Conservation (phyloP, 2,888 invertebrate species). For the Acanthococcus lagerstroemiae region DNA sequence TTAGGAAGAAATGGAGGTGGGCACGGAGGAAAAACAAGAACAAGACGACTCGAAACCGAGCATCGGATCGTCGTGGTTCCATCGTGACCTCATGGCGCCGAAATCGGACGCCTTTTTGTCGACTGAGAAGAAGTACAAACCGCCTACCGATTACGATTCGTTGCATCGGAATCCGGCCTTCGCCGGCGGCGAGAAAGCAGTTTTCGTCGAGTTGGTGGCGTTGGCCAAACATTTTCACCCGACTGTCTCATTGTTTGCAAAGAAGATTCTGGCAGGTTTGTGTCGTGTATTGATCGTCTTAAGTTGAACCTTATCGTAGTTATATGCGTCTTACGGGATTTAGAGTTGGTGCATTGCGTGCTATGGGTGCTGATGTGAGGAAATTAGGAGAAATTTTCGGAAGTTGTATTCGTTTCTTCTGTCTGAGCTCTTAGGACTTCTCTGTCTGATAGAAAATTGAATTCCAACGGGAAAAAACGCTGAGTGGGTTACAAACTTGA, state of each 20-base stretch:
- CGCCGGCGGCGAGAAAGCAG: constrained; percentile 62
- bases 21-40: not conserved
- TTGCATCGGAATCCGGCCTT: constrained; percentile 71
- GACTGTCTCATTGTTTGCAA: constrained; percentile 77
- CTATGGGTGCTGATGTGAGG: too few species aligned
- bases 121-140: constrained; percentile 1
- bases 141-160: constrained; percentile 50
- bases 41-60: not conserved
- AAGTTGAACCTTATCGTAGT: not conserved
- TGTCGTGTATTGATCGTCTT: constrained; percentile 26
- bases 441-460: too few species aligned
- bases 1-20: not conserved
- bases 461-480: too few species aligned
- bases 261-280: constrained; percentile 60
- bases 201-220: constrained; percentile 62
- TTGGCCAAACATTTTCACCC: constrained; percentile 80
- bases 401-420: too few species aligned
- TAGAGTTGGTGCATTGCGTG: too few species aligned
- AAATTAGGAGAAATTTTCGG: too few species aligned
- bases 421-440: too few species aligned
- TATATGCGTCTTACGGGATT: too few species aligned
- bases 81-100: constrained; percentile 23
- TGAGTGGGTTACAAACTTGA: too few species aligned
- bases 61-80: constrained; percentile 32
- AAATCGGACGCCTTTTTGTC: not conserved